phyloP scores from a whole-genome alignment of 2,888 invertebrate species.

The Branchellion lobata region DNA sequence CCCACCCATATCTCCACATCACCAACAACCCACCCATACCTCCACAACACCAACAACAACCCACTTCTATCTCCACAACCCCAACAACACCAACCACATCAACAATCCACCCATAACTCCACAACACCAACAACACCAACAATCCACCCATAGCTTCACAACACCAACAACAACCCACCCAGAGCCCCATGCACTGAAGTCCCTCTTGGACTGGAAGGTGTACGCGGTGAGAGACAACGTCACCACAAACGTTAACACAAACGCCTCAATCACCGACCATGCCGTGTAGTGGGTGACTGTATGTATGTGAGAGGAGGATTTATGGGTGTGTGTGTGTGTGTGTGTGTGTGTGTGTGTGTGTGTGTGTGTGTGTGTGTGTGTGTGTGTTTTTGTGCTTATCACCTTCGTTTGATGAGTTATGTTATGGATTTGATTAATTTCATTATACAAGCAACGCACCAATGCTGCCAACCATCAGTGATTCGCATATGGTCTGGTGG shows the following conservation, averaged over 20 bases:
- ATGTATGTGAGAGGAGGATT: background rate
- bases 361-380: too few species aligned
- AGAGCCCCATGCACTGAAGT: conserved; percentile 77
- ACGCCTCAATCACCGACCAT: conserved; percentile 75
- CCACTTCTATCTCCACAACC: too few species aligned
- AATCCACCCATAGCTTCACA: background rate
- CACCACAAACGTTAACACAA: conserved; percentile 74
- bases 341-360: background rate
- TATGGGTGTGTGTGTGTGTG: too few species aligned
- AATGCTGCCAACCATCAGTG: background rate
- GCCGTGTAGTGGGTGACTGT: conserved; percentile 77
- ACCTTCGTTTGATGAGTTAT: too few species aligned
- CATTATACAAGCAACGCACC: too few species aligned
- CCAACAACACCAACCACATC: too few species aligned
- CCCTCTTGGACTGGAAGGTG: conserved; percentile 80
- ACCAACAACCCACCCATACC: too few species aligned
- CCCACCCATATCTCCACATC: too few species aligned
- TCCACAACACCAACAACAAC: too few species aligned
- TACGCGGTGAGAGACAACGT: conserved; percentile 76
- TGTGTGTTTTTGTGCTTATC: background rate
- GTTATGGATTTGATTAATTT: too few species aligned
- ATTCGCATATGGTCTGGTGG: conserved; percentile 37
- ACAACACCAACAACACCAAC: too few species aligned
- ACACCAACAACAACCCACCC: conserved; percentile 67
- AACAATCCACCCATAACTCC: too few species aligned